Conservation (phyloP, 1,140 invertebrate genomes). For the Habropoda laboriosa region DNA sequence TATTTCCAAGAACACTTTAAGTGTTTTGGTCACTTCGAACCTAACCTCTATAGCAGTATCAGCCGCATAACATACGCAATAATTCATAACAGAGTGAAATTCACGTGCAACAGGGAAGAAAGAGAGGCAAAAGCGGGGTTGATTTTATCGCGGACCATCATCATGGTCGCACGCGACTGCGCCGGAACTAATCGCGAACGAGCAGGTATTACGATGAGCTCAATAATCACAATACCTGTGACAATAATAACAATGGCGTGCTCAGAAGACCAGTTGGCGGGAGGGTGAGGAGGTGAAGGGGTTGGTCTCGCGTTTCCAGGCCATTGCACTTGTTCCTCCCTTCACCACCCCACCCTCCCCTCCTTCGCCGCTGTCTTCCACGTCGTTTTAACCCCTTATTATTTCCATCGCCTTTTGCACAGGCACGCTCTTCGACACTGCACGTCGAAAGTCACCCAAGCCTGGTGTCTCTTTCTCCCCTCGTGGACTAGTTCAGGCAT, state of each 20-base stretch:
- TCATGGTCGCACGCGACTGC: slow-evolving; percentile 55
- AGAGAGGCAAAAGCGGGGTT: not conserved
- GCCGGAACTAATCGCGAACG: slow-evolving; percentile 69
- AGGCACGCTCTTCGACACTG: slow-evolving; percentile 31
- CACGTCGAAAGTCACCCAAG: not conserved
- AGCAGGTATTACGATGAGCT: slow-evolving; percentile 72
- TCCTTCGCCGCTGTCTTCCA: not conserved
- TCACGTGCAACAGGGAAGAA: not conserved
- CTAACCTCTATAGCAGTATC: no score
- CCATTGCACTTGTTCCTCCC: slow-evolving; percentile 64
- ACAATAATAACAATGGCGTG: slow-evolving; percentile 78
- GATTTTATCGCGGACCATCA: slow-evolving; percentile 49
- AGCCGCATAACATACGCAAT: no score
- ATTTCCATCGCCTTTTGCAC: slow-evolving; percentile 47
- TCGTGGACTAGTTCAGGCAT: no score
- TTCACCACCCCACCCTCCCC: no score
- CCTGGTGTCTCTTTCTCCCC: slow-evolving; percentile 25
- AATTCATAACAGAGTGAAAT: no score
- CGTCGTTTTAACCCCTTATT: slow-evolving; percentile 43
- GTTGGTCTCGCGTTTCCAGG: slow-evolving; percentile 64
- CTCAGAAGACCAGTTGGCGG: not conserved
- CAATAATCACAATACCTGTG: slow-evolving; percentile 78
- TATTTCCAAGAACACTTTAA: no score
- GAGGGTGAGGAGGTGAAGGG: slow-evolving; percentile 25
- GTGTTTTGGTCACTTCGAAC: no score